These are phyloP conservation scores for Chamaetylas fuelleborni DNA, from an alignment of 2,113 vertebrate species.

Conservation along the genomic window DNA sequence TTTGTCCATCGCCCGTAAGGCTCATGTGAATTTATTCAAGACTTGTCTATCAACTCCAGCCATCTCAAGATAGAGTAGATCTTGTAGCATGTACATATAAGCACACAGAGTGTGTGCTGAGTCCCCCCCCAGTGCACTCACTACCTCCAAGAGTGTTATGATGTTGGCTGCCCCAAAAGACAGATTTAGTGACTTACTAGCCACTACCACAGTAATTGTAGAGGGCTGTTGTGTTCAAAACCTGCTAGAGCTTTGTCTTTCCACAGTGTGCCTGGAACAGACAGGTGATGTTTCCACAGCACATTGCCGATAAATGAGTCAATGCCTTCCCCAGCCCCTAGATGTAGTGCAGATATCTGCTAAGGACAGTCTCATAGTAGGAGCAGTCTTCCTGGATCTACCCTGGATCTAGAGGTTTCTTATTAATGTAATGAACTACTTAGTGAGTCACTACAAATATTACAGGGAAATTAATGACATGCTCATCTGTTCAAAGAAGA, in stretches of 20 bases:
- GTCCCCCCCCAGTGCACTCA: not conserved
- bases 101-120: not conserved
- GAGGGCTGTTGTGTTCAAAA: not conserved
- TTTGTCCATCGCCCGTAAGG: not conserved
- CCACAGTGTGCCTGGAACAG: not conserved
- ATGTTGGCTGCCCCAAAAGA: not conserved
- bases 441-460: not conserved
- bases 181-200: not conserved
- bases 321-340: not conserved
- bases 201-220: not conserved
- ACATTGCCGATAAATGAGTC: not conserved
- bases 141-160: not conserved
- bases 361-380: not conserved
- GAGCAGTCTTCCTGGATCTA: not conserved
- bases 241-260: not conserved
- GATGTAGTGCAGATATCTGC: not conserved
- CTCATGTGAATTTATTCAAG: not conserved
- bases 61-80: not conserved
- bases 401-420: not conserved
- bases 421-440: not conserved
- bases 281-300: not conserved
- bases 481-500: not conserved
- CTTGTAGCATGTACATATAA: not conserved
- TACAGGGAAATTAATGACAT: not conserved
- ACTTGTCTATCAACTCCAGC: not conserved